These are phyloP conservation scores for Drosophila novamexicana DNA, from an alignment of 1,140 invertebrate species.

Conservation along the genomic window DNA sequence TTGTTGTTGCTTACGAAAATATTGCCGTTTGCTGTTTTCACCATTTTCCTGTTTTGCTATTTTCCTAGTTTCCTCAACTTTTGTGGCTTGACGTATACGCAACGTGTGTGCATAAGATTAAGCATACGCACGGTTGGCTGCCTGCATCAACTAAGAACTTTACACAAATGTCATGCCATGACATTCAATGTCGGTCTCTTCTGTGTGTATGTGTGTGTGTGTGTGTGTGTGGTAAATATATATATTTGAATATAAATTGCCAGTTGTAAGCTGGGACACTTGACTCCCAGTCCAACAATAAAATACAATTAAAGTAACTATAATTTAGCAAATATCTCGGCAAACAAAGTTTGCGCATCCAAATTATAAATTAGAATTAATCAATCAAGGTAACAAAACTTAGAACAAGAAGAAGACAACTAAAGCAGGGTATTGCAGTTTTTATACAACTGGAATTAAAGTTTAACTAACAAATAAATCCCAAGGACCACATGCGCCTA, in stretches of 20 bases:
- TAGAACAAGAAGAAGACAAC: neutral
- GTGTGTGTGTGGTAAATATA: constrained; percentile 3
- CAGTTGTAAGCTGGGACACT: constrained; percentile 7
- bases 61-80: constrained; percentile 46
- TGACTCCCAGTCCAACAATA: constrained; percentile 17
- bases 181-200: constrained; percentile 24
- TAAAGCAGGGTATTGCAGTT: neutral
- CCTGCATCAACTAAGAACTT: constrained; percentile 30
- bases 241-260: constrained; percentile 42
- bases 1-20: constrained; percentile 32
- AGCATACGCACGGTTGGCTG: constrained; percentile 59
- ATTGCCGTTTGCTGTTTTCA: constrained; percentile 32
- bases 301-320: constrained; percentile 36
- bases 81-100: constrained; percentile 69
- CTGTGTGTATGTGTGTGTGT: neutral
- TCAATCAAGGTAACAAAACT: constrained; percentile 26
- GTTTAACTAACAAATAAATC: too few species aligned
- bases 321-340: constrained; percentile 10
- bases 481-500: too few species aligned
- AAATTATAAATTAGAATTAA: constrained; percentile 33
- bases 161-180: constrained; percentile 45
- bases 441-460: neutral
- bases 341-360: constrained; percentile 9
- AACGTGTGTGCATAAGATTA: constrained; percentile 68
- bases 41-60: constrained; percentile 31